These are phyloP conservation scores for Anodontia alba DNA, from an alignment of 2,888 invertebrate species.

Conservation along the genomic window DNA sequence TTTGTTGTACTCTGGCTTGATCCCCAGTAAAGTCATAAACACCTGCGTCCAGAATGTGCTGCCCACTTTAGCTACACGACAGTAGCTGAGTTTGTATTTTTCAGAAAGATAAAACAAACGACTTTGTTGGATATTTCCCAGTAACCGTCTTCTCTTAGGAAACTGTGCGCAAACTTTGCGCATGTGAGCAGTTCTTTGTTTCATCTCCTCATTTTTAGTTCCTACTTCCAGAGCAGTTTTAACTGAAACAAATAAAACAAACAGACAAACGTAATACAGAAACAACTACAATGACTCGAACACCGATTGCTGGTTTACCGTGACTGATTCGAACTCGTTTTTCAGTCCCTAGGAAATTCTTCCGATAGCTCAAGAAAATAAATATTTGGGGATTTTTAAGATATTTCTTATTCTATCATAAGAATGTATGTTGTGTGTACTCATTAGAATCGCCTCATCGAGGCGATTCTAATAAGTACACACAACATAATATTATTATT, in stretches of 20 bases:
- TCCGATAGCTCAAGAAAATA: too few relatives aligned
- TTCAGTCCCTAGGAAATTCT: too few relatives aligned
- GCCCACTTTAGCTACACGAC: slow-evolving; percentile 56
- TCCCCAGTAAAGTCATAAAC: slow-evolving; percentile 41
- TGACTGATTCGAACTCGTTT: too few relatives aligned
- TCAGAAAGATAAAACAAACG: slow-evolving; percentile 43
- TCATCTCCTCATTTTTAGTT: slow-evolving; percentile 29
- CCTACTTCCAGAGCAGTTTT: background rate
- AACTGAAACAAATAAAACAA: background rate
- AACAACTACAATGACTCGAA: too few relatives aligned
- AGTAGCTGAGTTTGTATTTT: slow-evolving; percentile 49
- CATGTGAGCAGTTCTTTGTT: slow-evolving; percentile 29
- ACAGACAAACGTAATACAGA: too few relatives aligned
- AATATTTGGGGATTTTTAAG: too few relatives aligned
- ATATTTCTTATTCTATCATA: too few relatives aligned
- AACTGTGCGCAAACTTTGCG: slow-evolving; percentile 41
- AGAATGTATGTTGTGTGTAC: too few relatives aligned
- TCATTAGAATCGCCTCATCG: too few relatives aligned
- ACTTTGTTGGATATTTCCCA: slow-evolving; percentile 6
- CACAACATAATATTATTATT: too few relatives aligned
- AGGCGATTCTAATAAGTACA: too few relatives aligned
- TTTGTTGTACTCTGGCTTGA: slow-evolving; percentile 5
- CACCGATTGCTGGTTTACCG: too few relatives aligned
- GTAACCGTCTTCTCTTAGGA: slow-evolving; percentile 33
- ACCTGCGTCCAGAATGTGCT: slow-evolving; percentile 60